Percentiles rank a stretch among this genome's conserved stretches.
Conservation (phyloP, 2,888 invertebrate species). For the Hypena proboscidalis region DNA sequence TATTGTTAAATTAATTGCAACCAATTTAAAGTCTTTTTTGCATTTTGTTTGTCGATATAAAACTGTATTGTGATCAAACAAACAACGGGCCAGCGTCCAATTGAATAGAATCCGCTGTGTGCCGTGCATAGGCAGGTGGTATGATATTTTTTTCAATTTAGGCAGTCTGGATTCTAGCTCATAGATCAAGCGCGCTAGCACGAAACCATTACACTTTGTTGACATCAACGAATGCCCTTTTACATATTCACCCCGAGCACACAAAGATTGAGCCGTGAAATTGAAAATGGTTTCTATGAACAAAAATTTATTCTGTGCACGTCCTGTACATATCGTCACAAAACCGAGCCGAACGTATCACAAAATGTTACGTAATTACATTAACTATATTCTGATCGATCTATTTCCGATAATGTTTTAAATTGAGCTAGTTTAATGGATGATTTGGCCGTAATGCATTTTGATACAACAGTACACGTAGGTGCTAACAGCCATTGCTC, state of each 20-base stretch:
- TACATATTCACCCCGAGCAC: slow-evolving; percentile 83
- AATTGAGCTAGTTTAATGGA: slow-evolving; percentile 12
- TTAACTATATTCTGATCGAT: slow-evolving; percentile 19
- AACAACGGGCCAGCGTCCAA: slow-evolving; percentile 26
- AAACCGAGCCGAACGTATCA: slow-evolving; percentile 39
- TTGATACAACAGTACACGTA: slow-evolving; percentile 32
- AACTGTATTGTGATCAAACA: slow-evolving; percentile 19
- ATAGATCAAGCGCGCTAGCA: slow-evolving; percentile 77
- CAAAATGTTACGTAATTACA: slow-evolving; percentile 29
- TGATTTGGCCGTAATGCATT: slow-evolving; percentile 18
- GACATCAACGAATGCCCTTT: slow-evolving; percentile 82
- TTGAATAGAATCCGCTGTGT: slow-evolving; percentile 41
- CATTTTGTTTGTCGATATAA: slow-evolving; percentile 12
- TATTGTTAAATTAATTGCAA: slow-evolving; percentile 31
- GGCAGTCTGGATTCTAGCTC: slow-evolving; percentile 66
- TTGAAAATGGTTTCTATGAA: slow-evolving; percentile 84
- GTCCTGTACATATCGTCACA: slow-evolving; percentile 72
- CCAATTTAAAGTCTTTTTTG: slow-evolving; percentile 1
- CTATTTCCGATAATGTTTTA: slow-evolving; percentile 12
- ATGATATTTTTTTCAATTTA: slow-evolving; percentile 66
- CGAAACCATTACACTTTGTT: slow-evolving; percentile 83
- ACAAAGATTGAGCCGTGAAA: slow-evolving; percentile 84
- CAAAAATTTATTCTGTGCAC: slow-evolving; percentile 81
- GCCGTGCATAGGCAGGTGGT: slow-evolving; percentile 39
- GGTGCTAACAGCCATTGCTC: slow-evolving; percentile 39